These are phyloP conservation scores for Pyrrhosoma nymphula DNA, from an alignment of 2,888 invertebrate genomes.

Conservation along the genomic window DNA sequence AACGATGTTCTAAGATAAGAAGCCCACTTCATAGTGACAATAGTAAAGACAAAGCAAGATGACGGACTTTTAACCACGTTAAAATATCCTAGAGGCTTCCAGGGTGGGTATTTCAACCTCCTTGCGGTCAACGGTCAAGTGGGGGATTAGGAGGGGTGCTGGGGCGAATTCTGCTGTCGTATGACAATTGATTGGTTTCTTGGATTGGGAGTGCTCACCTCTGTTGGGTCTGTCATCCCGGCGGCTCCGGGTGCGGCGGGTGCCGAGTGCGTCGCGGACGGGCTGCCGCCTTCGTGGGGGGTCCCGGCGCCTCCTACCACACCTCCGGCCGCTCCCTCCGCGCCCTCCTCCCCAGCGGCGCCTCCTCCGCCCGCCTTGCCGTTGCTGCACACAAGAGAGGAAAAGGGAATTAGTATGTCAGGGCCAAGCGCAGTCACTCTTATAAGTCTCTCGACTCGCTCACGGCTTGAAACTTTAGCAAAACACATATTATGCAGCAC, in stretches of 20 bases:
- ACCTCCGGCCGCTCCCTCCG: background rate
- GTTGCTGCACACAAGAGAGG: conserved; percentile 3
- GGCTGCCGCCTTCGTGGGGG: conserved; percentile 11
- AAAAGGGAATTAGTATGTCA: background rate
- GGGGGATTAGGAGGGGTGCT: too few species aligned
- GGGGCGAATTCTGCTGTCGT: too few species aligned
- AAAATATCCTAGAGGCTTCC: too few species aligned
- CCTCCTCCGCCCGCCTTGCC: background rate
- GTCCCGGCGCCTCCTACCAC: conserved; percentile 13
- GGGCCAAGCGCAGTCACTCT: background rate
- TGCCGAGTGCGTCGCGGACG: background rate
- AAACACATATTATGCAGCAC: background rate
- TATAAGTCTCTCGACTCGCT: background rate
- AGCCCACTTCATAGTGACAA: too few species aligned
- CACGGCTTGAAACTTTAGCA: background rate
- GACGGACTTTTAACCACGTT: too few species aligned
- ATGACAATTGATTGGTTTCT: too few species aligned
- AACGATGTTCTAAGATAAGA: too few species aligned
- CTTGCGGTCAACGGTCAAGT: too few species aligned
- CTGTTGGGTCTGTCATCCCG: background rate
- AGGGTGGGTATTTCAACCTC: too few species aligned
- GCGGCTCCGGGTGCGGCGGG: background rate
- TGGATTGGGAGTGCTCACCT: background rate
- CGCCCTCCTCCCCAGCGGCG: background rate
- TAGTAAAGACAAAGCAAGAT: too few species aligned